Percentiles rank a stretch among this genome's conserved stretches.
These are phyloP conservation scores for Brachyptera risi DNA, from an alignment of 2,888 invertebrate species.

Conservation along the genomic window DNA sequence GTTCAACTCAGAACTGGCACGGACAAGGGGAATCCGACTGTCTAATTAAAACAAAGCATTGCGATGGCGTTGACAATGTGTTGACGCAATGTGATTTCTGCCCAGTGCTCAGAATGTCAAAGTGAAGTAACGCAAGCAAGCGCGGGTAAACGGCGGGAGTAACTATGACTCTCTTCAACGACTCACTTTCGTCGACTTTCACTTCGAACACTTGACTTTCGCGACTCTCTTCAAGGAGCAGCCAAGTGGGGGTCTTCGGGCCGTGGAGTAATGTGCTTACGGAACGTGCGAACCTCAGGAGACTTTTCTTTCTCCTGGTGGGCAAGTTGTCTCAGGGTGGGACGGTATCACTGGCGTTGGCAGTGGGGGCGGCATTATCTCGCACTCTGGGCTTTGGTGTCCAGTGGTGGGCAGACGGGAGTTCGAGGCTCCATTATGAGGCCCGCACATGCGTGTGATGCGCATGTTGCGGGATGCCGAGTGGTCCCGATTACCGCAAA, in stretches of 20 bases:
- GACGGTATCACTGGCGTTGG: background rate
- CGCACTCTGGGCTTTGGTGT: background rate
- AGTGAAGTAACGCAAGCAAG: too few relatives aligned
- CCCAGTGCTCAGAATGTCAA: too few relatives aligned
- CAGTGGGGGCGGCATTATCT: background rate
- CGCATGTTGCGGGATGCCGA: background rate
- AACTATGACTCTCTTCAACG: too few relatives aligned
- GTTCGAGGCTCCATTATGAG: background rate
- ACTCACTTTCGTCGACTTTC: too few relatives aligned
- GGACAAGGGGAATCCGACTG: too few relatives aligned
- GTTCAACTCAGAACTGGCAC: too few relatives aligned
- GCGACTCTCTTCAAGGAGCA: too few relatives aligned
- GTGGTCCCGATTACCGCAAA: background rate
- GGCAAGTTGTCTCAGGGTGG: background rate
- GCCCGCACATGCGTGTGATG: background rate
- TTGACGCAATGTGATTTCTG: too few relatives aligned
- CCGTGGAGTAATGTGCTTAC: background rate
- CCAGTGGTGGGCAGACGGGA: background rate
- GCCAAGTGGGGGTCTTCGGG: background rate
- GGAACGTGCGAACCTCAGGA: background rate
- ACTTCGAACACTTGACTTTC: too few relatives aligned
- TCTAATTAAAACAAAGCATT: too few relatives aligned
- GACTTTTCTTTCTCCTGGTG: background rate
- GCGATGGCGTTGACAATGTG: too few relatives aligned
- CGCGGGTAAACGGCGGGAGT: too few relatives aligned